Evolutionary conservation across 2,113 vertebrate genomes (phyloP).

Genomic region (Nansenia antarctica): DNA sequence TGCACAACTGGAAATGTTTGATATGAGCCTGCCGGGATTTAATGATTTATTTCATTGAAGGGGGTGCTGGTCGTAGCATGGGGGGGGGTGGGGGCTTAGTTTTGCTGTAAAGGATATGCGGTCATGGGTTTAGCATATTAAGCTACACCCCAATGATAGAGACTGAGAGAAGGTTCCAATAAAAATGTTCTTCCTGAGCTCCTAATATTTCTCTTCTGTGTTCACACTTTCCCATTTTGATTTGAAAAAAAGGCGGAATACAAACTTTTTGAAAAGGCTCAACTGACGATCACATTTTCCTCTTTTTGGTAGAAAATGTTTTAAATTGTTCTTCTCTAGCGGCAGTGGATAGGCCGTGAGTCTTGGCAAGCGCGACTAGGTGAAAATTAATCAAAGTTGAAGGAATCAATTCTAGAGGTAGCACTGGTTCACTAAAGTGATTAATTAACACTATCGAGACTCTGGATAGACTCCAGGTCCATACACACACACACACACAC

Average conservation of each 20-base stretch:
- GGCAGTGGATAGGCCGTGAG: no score
- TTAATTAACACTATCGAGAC: neutral
- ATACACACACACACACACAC: no score
- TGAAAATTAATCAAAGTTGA: no score
- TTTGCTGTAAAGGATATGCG: conserved; percentile 74
- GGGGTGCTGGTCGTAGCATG: conserved; percentile 7
- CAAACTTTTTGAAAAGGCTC: neutral
- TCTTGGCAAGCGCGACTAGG: no score
- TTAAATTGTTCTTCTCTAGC: no score
- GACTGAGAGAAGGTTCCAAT: neutral
- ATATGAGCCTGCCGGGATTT: conserved; percentile 80
- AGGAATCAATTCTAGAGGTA: conserved; percentile 83
- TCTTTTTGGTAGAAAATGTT: no score
- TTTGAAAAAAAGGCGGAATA: neutral
- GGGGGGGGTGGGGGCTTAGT: conserved; percentile 61
- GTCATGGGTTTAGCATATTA: conserved; percentile 21
- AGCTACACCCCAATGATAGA: neutral
- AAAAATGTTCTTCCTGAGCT: neutral
- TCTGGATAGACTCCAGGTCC: neutral
- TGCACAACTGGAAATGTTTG: conserved; percentile 79
- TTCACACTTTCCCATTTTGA: neutral
- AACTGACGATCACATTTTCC: conserved; percentile 53
- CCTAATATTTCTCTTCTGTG: neutral
- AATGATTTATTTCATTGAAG: conserved; percentile 56
- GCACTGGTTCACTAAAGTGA: conserved; percentile 80